phyloP scores from a whole-genome alignment of 2,113 vertebrate species.

The Psilopogon haemacephalus region DNA sequence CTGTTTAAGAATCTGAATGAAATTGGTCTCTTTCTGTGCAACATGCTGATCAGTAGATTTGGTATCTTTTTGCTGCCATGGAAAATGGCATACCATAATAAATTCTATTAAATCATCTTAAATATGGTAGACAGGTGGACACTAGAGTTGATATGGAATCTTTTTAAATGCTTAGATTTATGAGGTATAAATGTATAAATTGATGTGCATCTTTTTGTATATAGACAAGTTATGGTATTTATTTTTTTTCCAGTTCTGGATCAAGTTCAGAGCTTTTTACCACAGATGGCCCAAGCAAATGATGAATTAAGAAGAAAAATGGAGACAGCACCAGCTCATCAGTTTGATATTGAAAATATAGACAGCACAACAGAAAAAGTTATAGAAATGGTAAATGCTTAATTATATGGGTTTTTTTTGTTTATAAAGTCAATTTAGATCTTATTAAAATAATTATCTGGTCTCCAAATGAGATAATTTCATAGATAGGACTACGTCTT shows the following conservation, averaged over 20 bases:
- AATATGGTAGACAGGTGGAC: neutral
- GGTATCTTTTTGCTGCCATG: neutral
- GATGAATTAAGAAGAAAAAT: conserved; percentile 84
- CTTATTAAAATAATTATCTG: neutral
- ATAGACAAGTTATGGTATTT: neutral
- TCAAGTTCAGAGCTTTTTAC: conserved; percentile 87
- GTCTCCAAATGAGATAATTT: neutral
- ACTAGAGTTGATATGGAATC: neutral
- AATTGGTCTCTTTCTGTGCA: neutral
- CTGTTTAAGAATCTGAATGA: neutral
- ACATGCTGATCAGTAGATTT: neutral
- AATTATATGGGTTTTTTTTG: neutral
- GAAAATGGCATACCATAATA: neutral
- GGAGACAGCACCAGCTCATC: conserved; percentile 72
- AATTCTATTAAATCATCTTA: neutral
- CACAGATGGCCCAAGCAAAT: conserved; percentile 89
- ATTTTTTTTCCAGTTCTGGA: conserved; percentile 80
- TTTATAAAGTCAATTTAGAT: neutral
- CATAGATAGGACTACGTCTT: neutral
- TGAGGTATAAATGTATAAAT: neutral
- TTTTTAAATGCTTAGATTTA: neutral
- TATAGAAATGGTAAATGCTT: conserved; percentile 87
- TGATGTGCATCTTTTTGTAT: neutral
- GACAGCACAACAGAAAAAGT: conserved; percentile 77
- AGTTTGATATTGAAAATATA: conserved; percentile 87